phyloP scores from a whole-genome alignment of 2,888 invertebrate species.

The Clanis bilineata region DNA sequence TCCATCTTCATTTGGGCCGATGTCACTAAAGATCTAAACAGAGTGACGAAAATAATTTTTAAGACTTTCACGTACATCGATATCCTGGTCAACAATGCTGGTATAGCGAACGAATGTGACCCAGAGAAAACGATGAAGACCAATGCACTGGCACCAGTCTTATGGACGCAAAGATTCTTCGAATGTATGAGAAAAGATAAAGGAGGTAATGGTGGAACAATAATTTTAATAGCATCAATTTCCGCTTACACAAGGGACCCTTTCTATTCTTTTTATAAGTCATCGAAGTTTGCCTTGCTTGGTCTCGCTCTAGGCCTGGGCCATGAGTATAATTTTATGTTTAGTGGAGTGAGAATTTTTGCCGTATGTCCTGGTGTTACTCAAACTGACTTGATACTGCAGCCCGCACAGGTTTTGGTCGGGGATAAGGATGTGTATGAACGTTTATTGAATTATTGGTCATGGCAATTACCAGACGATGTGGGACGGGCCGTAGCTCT shows the following conservation, averaged over 20 bases:
- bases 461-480: too few relatives aligned
- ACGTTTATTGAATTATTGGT: too few relatives aligned
- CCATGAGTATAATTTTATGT: not conserved
- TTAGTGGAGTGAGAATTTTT: not conserved
- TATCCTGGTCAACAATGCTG: constrained; percentile 66
- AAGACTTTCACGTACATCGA: constrained; percentile 54
- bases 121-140: constrained; percentile 41
- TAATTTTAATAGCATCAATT: not conserved
- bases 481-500: too few relatives aligned
- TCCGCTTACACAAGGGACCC: not conserved
- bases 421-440: too few relatives aligned
- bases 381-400: too few relatives aligned
- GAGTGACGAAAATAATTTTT: constrained; percentile 46
- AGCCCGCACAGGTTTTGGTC: too few relatives aligned
- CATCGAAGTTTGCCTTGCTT: not conserved
- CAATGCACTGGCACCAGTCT: constrained; percentile 46
- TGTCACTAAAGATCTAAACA: constrained; percentile 66
- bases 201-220: not conserved
- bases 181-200: not conserved
- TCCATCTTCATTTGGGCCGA: constrained; percentile 73
- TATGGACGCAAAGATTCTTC: not conserved
- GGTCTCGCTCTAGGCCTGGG: not conserved
- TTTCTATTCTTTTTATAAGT: not conserved
- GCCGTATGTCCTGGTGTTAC: not conserved
- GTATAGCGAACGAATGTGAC: constrained; percentile 43